Conservation (phyloP, 2,888 invertebrate genomes). For the Lottia gigantea region DNA sequence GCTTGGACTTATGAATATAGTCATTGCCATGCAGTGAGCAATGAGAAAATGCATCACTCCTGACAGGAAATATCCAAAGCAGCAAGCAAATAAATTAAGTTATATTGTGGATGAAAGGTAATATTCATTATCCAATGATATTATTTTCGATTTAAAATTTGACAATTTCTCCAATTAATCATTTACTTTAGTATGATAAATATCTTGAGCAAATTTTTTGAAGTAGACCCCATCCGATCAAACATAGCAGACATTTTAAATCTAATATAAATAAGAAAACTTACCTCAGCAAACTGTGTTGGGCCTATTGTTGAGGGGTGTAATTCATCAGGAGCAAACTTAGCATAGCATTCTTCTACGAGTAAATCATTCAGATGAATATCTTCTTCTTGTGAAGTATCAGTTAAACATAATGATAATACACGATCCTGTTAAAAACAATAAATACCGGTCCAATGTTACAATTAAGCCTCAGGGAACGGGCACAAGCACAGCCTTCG, state of each 20-base stretch:
- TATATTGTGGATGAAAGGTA: too few species aligned
- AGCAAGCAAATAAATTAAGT: too few species aligned
- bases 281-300: slow-evolving; percentile 29
- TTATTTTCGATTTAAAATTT: too few species aligned
- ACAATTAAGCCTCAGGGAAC: too few species aligned
- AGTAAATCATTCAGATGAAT: slow-evolving; percentile 71
- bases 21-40: too few species aligned
- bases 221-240: not conserved
- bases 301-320: slow-evolving; percentile 11
- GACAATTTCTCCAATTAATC: too few species aligned
- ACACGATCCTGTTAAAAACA: slow-evolving; percentile 41
- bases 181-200: not conserved
- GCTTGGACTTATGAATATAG: too few species aligned
- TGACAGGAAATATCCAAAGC: too few species aligned
- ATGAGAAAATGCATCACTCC: too few species aligned
- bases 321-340: slow-evolving; percentile 40
- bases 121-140: too few species aligned
- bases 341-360: slow-evolving; percentile 71
- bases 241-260: too few species aligned
- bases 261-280: not conserved
- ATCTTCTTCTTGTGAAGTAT: slow-evolving; percentile 71
- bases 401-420: slow-evolving; percentile 70
- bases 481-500: too few species aligned
- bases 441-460: not conserved
- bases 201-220: not conserved